Base-by-base conservation (phyloP, 2,888 invertebrate genomes). In the Copidosoma aretas region DNA sequence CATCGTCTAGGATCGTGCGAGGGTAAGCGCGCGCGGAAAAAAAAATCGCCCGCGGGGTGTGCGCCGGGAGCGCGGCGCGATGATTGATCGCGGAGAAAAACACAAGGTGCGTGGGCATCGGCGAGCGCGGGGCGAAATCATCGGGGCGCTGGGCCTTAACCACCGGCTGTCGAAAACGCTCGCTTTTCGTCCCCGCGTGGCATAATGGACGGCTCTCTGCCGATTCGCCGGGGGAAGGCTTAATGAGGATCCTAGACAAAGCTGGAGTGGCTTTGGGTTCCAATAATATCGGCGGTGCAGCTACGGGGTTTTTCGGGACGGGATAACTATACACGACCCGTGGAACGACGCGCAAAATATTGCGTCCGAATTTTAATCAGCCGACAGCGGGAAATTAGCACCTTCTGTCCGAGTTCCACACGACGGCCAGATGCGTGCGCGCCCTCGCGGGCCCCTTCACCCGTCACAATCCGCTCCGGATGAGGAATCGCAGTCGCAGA, bases 41-140 rank as follows among this genome's bases (percentile, higher is more conserved):
- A 15, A 46, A 17, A 46, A 46, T 46, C 1, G 43, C 8, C 8
- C 43, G 3, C 14, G 43, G 43, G 43, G 43, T n/a, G n/a, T n/a
- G 43, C 43, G 12, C 41, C 41, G 8, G 10, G 12, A 46, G 14
- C 32, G 60, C 64, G 62, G 60, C 39, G 32, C 60, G 60, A 71
- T 71, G 71, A 71, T 71, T 71, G 69, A 71, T 71, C 59, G 58
- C 41, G 15, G 56, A 71, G 67, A 62, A 65, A 68, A 65, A 65
- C 56, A 67, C 67, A 71, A 71, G 71, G 67, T 64, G 67, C 54
- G 32, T 32, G 32, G 19, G 56, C 32, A 32, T 19, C 5, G n/a
- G 15, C 15, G 51, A 25, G 53, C 53, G 24, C 12, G 21, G 25
- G 14, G 24, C 52, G 64, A 56, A 67, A 71, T 67, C 52, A 71